Evolutionary conservation across 2,888 invertebrate species (phyloP).

Genomic region (Elmis aenea): DNA sequence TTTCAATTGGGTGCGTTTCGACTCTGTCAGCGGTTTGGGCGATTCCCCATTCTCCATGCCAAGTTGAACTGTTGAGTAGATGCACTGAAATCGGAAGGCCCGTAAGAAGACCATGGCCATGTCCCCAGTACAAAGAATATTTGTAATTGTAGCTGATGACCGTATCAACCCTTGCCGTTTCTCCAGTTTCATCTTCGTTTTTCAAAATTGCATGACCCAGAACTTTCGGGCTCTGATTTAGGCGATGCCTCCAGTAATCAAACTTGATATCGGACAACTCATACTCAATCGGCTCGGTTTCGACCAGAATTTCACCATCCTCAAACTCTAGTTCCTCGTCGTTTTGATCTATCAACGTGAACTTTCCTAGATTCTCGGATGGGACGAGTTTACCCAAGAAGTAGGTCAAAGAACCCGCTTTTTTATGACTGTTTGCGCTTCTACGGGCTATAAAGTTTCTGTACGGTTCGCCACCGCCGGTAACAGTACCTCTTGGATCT

Average conservation of each 20-base stretch:
- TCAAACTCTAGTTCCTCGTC: constrained; percentile 54
- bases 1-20: constrained; percentile 58
- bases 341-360: constrained; percentile 62
- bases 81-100: constrained; percentile 63
- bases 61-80: constrained; percentile 53
- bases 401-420: constrained; percentile 47
- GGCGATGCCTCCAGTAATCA: constrained; percentile 42
- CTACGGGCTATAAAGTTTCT: constrained; percentile 40
- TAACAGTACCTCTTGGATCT: constrained; percentile 65
- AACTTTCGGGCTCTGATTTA: constrained; percentile 34
- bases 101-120: constrained; percentile 66
- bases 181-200: constrained; percentile 44
- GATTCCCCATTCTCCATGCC: constrained; percentile 64
- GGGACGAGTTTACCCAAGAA: constrained; percentile 69
- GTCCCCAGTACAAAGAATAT: constrained; percentile 74
- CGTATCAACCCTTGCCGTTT: constrained; percentile 61
- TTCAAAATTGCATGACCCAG: constrained; percentile 45
- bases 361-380: constrained; percentile 59
- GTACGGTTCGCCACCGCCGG: constrained; percentile 47
- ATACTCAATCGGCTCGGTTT: constrained; percentile 74
- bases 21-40: constrained; percentile 52
- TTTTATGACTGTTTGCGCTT: constrained; percentile 28
- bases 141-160: constrained; percentile 69
- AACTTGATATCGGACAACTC: constrained; percentile 55
- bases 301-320: constrained; percentile 72